Conservation (phyloP, 2,797 vertebrate genomes). For the Eospalax fontanierii region DNA sequence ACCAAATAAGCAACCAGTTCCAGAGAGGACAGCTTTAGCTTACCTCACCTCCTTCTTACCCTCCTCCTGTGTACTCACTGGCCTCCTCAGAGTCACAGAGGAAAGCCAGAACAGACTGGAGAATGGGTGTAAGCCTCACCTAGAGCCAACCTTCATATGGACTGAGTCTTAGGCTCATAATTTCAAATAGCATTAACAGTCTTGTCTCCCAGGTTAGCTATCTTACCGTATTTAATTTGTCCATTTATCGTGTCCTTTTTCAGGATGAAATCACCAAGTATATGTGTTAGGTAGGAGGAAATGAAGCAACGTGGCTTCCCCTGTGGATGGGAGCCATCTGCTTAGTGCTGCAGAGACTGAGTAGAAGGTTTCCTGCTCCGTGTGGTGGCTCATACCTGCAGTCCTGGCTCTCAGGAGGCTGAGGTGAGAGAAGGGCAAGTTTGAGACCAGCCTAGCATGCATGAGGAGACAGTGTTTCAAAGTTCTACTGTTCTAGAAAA, state of each 20-base stretch:
- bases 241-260: not conserved
- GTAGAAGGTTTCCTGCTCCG: not conserved
- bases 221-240: not conserved
- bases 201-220: not conserved
- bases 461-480: not conserved
- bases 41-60: too few species aligned
- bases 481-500: not conserved
- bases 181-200: not conserved
- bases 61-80: accelerated
- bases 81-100: not conserved
- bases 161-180: not conserved
- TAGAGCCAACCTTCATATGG: too few species aligned
- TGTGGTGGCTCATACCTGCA: not conserved
- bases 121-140: accelerated
- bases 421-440: not conserved
- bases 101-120: not conserved
- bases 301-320: not conserved
- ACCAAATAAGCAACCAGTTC: not conserved
- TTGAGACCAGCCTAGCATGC: not conserved
- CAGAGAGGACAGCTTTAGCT: accelerated
- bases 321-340: not conserved
- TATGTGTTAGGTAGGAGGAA: conserved; percentile 40
- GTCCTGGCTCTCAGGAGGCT: not conserved
- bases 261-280: not conserved
- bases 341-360: not conserved